Percentiles rank a stretch among this genome's conserved stretches.
phyloP scores from a whole-genome alignment of 2,113 vertebrate species.

The Sturnira hondurensis region DNA sequence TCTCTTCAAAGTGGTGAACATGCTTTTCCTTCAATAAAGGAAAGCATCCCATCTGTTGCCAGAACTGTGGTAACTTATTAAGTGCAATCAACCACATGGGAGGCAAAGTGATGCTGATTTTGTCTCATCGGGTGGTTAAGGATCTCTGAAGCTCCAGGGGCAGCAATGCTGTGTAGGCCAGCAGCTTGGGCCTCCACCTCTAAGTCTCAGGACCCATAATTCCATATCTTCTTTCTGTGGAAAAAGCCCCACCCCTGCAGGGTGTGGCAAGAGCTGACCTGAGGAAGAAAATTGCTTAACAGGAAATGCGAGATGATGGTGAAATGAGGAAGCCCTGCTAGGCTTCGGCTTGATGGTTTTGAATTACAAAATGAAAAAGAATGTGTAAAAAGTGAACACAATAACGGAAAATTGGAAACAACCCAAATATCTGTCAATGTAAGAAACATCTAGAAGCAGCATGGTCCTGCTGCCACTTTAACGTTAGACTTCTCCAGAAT shows the following conservation, averaged over 20 bases:
- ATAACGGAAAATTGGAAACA: neutral
- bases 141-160: neutral
- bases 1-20: neutral
- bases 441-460: neutral
- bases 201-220: neutral
- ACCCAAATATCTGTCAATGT: neutral
- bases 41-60: neutral
- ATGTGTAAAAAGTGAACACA: neutral
- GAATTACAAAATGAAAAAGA: slow-evolving; percentile 5
- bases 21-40: too few relatives aligned
- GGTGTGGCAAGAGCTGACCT: slow-evolving; percentile 30
- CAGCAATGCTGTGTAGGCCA: neutral
- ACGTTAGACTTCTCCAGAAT: too few relatives aligned
- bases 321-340: slow-evolving; percentile 24
- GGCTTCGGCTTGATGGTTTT: neutral
- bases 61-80: neutral
- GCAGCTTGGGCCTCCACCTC: neutral
- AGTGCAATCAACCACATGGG: fast-evolving
- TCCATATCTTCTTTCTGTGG: slow-evolving; percentile 60
- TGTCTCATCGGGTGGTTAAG: neutral
- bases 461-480: too few relatives aligned
- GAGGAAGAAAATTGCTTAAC: slow-evolving; percentile 39
- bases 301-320: slow-evolving; percentile 29
- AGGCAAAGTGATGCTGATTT: neutral
- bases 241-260: slow-evolving; percentile 7